Base-by-base conservation (phyloP, 2,113 vertebrate species). In the Abramis brama region DNA sequence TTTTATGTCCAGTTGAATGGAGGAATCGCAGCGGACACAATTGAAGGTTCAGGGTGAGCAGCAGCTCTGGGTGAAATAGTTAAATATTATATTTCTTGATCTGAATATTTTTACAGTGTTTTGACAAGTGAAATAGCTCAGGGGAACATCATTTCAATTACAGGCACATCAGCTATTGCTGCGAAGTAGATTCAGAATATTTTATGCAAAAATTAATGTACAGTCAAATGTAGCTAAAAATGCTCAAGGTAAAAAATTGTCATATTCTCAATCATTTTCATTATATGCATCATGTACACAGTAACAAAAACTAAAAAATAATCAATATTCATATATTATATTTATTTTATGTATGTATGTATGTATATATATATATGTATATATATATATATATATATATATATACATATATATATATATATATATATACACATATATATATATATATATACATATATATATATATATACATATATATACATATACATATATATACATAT, bases 1-100 rank as follows among this genome's bases (percentile, higher is more conserved):
- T 60, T 78, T 79, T 39, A 60, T 79, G 30, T 79, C 11, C 76
- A 60, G 21, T 5, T 79, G 52, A 79, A 60, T 59, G 11, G 11
- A 59, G 76, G 39, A 79, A 79, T 79, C 33, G 15, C 30, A 79
- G 21, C 5, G 55, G 9, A 60, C 21, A 60, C 76, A 33, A 77
- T 50, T n/a, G 76, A 79, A 79, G 9, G 52, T 59, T 79, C 30
- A 36, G 30, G 52, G 52, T 27, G 71, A 75, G n/a, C 43, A 47
- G 45, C 73, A n/a, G 19, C 33, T 39, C 33, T 19, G 64, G 27
- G 13, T 23, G 33, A n/a, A 79, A 79, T 7, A 13, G 76, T 21
- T 36, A 36, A 13, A 27, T 23, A 39, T 30, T n/a, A n/a, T 13
- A 12, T 47, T 25, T 74, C 12, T 74, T 74, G 11, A 74, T 74